Evolutionary conservation across 2,888 invertebrate species (phyloP).

Genomic region (Phania funesta): DNA sequence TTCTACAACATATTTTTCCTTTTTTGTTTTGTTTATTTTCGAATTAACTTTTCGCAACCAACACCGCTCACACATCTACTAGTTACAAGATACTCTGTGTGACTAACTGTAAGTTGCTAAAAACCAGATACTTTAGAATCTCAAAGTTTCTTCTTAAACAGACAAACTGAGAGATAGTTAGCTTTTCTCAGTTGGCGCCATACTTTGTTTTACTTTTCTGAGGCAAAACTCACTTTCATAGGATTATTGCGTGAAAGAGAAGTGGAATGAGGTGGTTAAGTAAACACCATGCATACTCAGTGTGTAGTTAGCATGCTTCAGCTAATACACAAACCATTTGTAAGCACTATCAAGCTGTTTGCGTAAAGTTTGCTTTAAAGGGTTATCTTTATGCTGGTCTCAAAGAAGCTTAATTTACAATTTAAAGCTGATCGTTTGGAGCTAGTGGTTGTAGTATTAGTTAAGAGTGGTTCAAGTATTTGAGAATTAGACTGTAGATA

Average conservation of each 20-base stretch:
- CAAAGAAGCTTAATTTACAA: not conserved
- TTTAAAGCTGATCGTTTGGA: not conserved
- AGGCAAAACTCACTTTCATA: not conserved
- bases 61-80: slow-evolving; percentile 42
- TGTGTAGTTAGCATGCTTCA: not conserved
- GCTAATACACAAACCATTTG: slow-evolving; percentile 15
- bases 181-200: not conserved
- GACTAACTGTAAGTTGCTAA: slow-evolving; percentile 47
- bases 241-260: not conserved
- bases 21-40: slow-evolving; percentile 30
- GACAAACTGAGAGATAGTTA: not conserved
- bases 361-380: not conserved
- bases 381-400: not conserved
- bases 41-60: not conserved
- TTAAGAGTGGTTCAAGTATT: not conserved
- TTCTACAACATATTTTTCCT: slow-evolving; percentile 24
- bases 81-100: slow-evolving; percentile 58
- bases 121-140: slow-evolving; percentile 44
- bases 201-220: not conserved
- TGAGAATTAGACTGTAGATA: too few species aligned
- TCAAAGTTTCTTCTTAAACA: slow-evolving; percentile 16
- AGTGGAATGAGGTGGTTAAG: not conserved
- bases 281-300: not conserved
- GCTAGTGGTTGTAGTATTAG: not conserved
- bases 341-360: not conserved